Evolutionary conservation across 2,797 vertebrate genomes (phyloP).

Genomic region (Acestrorhynchus altus): DNA sequence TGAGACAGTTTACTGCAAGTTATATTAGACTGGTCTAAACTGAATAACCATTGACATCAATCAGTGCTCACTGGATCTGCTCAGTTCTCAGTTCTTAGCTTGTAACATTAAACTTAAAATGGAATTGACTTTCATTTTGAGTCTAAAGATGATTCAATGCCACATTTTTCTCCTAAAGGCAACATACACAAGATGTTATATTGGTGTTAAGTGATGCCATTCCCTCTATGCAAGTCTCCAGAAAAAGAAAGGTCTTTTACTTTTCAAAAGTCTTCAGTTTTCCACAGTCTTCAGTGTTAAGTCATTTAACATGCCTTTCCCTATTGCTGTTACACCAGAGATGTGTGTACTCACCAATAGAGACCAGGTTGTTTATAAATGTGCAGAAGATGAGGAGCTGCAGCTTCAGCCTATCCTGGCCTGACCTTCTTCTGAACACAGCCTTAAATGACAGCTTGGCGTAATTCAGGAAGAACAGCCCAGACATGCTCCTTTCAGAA

Average conservation of each 20-base stretch:
- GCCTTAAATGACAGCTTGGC: slow-evolving; percentile 59
- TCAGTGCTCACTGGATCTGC: too few relatives aligned
- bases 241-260: neutral
- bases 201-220: neutral
- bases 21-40: too few relatives aligned
- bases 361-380: slow-evolving; percentile 66
- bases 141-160: neutral
- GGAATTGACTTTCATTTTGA: too few relatives aligned
- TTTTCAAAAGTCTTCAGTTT: slow-evolving; percentile 26
- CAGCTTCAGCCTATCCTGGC: slow-evolving; percentile 66
- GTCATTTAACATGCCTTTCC: neutral
- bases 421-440: slow-evolving; percentile 62
- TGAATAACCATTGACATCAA: too few relatives aligned
- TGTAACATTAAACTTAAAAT: too few relatives aligned
- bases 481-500: neutral
- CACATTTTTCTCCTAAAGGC: neutral
- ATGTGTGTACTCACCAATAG: slow-evolving; percentile 61
- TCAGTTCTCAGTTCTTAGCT: too few relatives aligned
- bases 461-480: slow-evolving; percentile 50
- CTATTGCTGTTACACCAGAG: slow-evolving; percentile 1
- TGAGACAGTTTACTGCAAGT: too few relatives aligned
- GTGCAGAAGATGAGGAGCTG: slow-evolving; percentile 65
- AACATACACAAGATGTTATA: neutral
- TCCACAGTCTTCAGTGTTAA: neutral
- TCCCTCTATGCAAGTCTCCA: neutral